Evolutionary conservation across 2,113 vertebrate species (phyloP), one percentile per base, ranked within the genome.

Genomic region (Rafetus swinhoei): DNA sequence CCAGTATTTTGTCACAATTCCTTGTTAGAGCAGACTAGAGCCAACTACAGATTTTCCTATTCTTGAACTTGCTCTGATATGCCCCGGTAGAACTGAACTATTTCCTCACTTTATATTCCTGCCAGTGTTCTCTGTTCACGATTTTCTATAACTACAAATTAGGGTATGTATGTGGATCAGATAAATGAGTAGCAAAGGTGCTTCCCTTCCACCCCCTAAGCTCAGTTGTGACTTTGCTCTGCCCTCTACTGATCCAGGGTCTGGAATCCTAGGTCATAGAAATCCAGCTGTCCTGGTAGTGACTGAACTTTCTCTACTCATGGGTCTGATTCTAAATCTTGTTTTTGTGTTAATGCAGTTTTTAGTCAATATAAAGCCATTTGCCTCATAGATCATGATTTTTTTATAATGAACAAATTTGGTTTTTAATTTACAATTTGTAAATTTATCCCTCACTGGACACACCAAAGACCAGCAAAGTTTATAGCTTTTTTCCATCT

Each of bases 391-490:
- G 84, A 59, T 87, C 57, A 45, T 92, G 85, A 84, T 94, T 79
- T 89, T 96, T 96, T 29, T 95, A 79, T 60, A 96, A 95, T 94
- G 97, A 97, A 97, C 98, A 97, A 98, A 98, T 97, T 95, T 96
- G 97, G 96, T 90, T 97, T 97, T 97, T 97, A 90, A 98, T 97
- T 97, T 97, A 95, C 93, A 92, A 97, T 95, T 97, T 94, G 94
- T 96, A 97, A 97, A 93, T 96, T 95, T 93, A 95, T 96, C 97
- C 97, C 97, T 98, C 97, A 95, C 97, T 93, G 81, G 97, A 97
- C 97, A 97, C 98, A 98, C 98, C 98, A 99, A 99, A 98, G 98
- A 98, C 97, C 97, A 98, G 97, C 98, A 96, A 98, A 97, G 97
- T 98, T 97, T 97, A 96, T 97, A 98, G 98, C 96, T 98, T 98